Evolutionary conservation across 2,797 vertebrate species (phyloP), one percentile per base, ranked within the genome.

Genomic region (Pipistrellus pipistrellus): DNA sequence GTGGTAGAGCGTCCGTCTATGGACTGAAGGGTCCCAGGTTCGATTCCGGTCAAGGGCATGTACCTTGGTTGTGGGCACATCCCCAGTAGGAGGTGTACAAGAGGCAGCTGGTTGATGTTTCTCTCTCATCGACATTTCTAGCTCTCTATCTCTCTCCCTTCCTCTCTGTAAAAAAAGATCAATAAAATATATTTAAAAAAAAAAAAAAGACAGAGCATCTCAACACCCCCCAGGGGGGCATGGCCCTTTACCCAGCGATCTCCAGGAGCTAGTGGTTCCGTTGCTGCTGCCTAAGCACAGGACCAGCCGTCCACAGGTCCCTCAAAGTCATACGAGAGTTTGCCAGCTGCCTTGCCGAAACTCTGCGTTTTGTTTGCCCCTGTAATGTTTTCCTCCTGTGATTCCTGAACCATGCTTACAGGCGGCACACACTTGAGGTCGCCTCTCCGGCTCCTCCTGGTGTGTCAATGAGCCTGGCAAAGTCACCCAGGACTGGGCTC

Each of bases 151-250:
- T n/a, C n/a, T n/a, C n/a, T n/a, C n/a, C n/a, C n/a, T n/a, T n/a
- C n/a, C n/a, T n/a, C n/a, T n/a, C n/a, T n/a, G n/a, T n/a, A n/a
- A n/a, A n/a, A n/a, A n/a, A n/a, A n/a, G n/a, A n/a, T n/a, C n/a
- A n/a, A n/a, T n/a, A n/a, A n/a, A n/a, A n/a, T n/a, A n/a, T n/a
- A n/a, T n/a, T n/a, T n/a, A n/a, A n/a, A n/a, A n/a, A n/a, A n/a
- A n/a, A n/a, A n/a, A n/a, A n/a, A 83, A 85, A 82, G 32, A 72
- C 44, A 84, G 38, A 93, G 23, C 41, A 15, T 84, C 32, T 85
- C 82, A 72, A 59, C 2, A 10, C 81, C 30, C 30, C n/a, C 30
- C 87, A 93, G 10, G 83, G 11, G 13, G 46, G 46, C 46, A 12
- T 48, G 46, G 46, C 18, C 35, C 15, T 87, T 38, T 38, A 55